phyloP scores from a whole-genome alignment of 1,140 invertebrate genomes.

The Aphelenchoides besseyi region DNA sequence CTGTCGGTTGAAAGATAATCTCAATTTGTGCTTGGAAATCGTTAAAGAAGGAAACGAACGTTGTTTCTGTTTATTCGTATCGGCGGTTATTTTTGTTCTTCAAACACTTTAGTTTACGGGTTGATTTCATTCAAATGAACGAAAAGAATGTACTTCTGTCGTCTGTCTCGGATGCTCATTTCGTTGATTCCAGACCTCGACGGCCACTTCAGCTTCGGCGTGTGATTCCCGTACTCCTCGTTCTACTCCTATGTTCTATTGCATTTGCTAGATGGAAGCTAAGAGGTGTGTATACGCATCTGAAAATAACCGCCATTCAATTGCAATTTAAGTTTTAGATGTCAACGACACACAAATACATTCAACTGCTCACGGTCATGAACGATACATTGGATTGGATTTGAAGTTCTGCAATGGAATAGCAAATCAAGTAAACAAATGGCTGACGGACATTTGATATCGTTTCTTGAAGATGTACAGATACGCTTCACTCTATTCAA shows the following conservation, averaged over 20 bases:
- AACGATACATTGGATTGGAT: not conserved
- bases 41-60: too few species aligned
- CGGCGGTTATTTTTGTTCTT: too few species aligned
- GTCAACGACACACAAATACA: not conserved
- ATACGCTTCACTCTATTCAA: conserved; percentile 9
- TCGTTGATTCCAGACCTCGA: not conserved
- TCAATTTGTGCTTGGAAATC: too few species aligned
- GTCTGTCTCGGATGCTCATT: too few species aligned
- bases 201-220: not conserved
- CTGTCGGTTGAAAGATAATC: too few species aligned
- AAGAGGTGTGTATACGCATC: too few species aligned
- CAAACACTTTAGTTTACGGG: too few species aligned
- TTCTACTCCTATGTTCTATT: not conserved
- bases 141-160: too few species aligned
- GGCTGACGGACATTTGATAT: not conserved
- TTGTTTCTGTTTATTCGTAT: too few species aligned
- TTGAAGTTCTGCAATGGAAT: conserved; percentile 11
- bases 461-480: not conserved
- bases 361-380: not conserved
- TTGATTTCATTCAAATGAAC: too few species aligned
- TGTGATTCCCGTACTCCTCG: not conserved
- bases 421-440: conserved; percentile 4
- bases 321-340: too few species aligned
- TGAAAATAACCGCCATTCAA: too few species aligned
- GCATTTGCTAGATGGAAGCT: not conserved